Conservation (phyloP, 2,888 invertebrate species). For the Kuschelorhynchus macadamiae region DNA sequence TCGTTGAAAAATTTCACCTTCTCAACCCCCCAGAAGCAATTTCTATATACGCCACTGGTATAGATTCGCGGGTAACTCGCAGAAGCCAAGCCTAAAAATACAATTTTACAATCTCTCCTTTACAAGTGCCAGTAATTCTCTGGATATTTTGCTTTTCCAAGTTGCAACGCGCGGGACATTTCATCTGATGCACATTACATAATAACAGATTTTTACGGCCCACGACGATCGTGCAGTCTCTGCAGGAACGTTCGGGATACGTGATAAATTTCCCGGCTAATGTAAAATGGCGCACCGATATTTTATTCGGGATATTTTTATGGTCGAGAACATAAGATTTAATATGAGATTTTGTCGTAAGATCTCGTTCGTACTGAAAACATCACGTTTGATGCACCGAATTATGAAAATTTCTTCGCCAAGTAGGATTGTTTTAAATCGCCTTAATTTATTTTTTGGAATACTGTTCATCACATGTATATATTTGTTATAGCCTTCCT, state of each 20-base stretch:
- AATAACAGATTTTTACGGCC: constrained; percentile 24
- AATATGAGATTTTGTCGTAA: neutral
- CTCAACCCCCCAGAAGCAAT: no score
- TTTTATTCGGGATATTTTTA: neutral
- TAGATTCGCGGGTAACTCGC: no score
- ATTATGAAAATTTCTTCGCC: no score
- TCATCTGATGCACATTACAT: constrained; percentile 24
- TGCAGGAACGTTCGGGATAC: constrained; percentile 25
- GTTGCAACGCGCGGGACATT: neutral
- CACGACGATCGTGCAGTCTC: constrained; percentile 17
- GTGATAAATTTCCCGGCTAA: constrained; percentile 26
- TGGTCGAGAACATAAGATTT: neutral
- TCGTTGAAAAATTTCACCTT: no score
- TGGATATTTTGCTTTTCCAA: neutral
- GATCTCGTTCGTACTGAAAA: neutral
- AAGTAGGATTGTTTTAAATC: no score
- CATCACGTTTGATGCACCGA: no score
- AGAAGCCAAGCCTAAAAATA: no score
- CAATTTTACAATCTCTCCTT: no score
- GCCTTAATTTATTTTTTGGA: no score
- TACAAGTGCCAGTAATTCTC: neutral
- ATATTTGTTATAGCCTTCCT: no score
- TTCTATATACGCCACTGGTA: no score
- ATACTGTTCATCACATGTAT: no score
- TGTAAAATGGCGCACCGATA: constrained; percentile 17